Evolutionary conservation across 2,113 vertebrate species (phyloP), one percentile per base, ranked within the genome.

Genomic region (Podarcis raffonei): DNA sequence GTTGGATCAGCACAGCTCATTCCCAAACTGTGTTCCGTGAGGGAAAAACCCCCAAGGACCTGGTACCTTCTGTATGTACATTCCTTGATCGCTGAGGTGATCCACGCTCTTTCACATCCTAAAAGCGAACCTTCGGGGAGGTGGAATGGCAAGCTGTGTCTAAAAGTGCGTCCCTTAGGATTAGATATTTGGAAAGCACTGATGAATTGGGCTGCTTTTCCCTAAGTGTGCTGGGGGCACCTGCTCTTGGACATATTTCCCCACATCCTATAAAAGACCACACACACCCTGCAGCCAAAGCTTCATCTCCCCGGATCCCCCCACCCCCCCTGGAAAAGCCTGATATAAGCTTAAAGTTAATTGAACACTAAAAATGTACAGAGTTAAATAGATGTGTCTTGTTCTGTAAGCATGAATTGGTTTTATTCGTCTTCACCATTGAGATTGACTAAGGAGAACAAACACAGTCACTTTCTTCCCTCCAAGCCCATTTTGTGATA

Each of bases 1-100:
- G 30, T 32, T 87, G 92, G 2, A 79, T 87, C 86, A 66, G 80
- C 57, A 32, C 81, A 16, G 75, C 85, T 39, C 7, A 22, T 27
- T 37, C n/a, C 13, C 57, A 62, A 27, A 59, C 8, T 18, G 13
- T 16, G 6, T 57, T 53, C 15, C 5, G 25, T 27, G 48, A 3
- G 12, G 12, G 13, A 12, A 3, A 18, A 39, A 39, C 1, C 48
- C 48, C 48, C 9, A 48, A 48, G 48, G 48, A 11, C 48, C 48
- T 48, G 48, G 48, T 48, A 48, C 42, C 9, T 48, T 48, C 48
- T 48, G 48, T 48, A 48, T 2, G 48, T 48, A 11, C 48, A 53
- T 53, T 53, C 9, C 11, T 53, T 53, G 42, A 35, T 77, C 11
- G 39, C 13, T 42, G 27, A 53, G 6, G 35, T 25, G 23, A 18